A percentile compares a stretch with the other conserved stretches of the same genome.
Evolutionary conservation across 2,113 vertebrate species (phyloP).

Genomic region (Setophaga kirtlandii): DNA sequence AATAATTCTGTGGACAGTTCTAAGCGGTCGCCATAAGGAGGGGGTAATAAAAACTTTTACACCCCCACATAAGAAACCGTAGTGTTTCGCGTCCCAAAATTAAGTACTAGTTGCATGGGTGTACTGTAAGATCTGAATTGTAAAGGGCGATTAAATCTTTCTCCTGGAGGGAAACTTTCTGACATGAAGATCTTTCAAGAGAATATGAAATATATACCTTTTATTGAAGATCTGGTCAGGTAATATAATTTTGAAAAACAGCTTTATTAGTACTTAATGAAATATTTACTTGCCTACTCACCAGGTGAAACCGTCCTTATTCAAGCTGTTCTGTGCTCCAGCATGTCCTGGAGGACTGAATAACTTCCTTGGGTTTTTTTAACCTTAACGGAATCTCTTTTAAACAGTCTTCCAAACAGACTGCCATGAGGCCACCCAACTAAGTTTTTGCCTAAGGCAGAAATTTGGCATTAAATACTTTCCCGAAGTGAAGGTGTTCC

Average conservation of each 20-base stretch:
- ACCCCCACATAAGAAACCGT: rapidly evolving
- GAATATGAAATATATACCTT: not conserved
- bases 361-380: not conserved
- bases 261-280: not conserved
- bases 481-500: not conserved
- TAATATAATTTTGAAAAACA: not conserved
- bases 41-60: not conserved
- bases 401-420: not conserved
- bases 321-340: not conserved
- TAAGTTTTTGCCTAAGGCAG: not conserved
- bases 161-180: not conserved
- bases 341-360: not conserved
- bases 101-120: not conserved
- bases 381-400: not conserved
- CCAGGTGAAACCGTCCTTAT: not conserved
- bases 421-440: not conserved
- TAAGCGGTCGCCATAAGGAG: not conserved
- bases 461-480: not conserved
- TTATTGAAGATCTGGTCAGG: not conserved
- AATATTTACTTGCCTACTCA: not conserved
- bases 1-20: rapidly evolving
- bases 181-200: not conserved
- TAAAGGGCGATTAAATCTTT: not conserved
- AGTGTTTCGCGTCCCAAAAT: not conserved
- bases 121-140: not conserved